A percentile compares a stretch with the other conserved stretches of the same genome.
phyloP scores from a whole-genome alignment of 2,797 vertebrate species.

The Manis javanica region DNA sequence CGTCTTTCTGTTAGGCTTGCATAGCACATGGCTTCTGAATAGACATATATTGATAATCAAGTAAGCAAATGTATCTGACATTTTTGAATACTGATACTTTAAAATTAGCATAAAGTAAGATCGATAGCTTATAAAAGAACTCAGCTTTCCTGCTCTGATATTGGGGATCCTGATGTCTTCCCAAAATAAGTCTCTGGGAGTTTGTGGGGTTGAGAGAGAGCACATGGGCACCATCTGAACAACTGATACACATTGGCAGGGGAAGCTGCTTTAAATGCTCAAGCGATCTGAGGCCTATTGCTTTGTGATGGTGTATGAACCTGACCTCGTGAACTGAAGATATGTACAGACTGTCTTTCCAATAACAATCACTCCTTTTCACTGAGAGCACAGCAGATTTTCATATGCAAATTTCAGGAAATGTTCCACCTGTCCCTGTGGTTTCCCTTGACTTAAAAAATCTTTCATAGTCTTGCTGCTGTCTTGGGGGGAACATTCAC shows the following conservation, averaged over 20 bases:
- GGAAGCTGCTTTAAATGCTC: background rate
- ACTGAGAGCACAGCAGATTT: constrained; percentile 42
- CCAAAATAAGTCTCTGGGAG: background rate
- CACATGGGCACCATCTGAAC: background rate
- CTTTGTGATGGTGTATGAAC: background rate
- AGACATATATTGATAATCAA: background rate
- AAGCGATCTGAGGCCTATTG: accelerated
- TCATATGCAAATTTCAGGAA: constrained; percentile 16
- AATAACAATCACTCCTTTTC: constrained; percentile 37
- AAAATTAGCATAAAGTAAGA: background rate
- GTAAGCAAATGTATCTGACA: background rate
- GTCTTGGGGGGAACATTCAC: background rate
- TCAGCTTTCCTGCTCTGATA: background rate
- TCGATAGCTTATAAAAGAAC: background rate
- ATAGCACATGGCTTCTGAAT: background rate
- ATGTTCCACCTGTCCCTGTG: background rate
- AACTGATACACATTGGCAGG: accelerated
- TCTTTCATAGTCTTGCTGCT: background rate
- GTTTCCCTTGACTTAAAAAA: constrained; percentile 55
- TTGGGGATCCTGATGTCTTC: background rate
- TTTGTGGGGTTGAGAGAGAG: background rate
- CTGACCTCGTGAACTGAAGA: background rate
- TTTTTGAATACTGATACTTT: background rate
- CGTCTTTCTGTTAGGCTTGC: background rate
- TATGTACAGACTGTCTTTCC: background rate